phyloP scores from a whole-genome alignment of 2,888 invertebrate species.

The Allophyes oxyacanthae region DNA sequence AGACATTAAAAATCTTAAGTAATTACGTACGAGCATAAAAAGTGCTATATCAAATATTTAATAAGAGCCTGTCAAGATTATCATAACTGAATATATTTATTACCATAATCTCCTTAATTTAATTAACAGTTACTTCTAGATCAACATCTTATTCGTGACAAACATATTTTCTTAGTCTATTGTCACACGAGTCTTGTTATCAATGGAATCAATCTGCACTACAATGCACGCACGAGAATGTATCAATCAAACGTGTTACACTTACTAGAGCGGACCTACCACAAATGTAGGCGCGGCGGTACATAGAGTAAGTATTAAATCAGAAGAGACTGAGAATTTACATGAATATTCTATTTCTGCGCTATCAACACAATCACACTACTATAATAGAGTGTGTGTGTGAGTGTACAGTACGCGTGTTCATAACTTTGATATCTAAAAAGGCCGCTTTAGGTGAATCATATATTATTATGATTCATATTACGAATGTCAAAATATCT shows the following conservation, averaged over 20 bases:
- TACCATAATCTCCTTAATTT: conserved; percentile 29
- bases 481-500: too few relatives aligned
- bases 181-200: conserved; percentile 28
- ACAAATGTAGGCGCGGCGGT: conserved; percentile 50
- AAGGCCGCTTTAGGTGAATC: too few relatives aligned
- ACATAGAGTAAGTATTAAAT: conserved; percentile 42
- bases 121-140: not conserved
- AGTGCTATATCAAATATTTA: too few relatives aligned
- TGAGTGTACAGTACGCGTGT: too few relatives aligned
- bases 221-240: conserved; percentile 37
- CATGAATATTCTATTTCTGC: too few relatives aligned
- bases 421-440: too few relatives aligned
- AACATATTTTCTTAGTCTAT: conserved; percentile 1
- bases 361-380: too few relatives aligned
- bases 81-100: not conserved
- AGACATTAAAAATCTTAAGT: too few relatives aligned
- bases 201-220: conserved; percentile 26
- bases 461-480: too few relatives aligned
- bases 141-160: conserved; percentile 16
- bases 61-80: conserved; percentile 9
- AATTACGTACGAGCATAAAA: too few relatives aligned
- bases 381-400: too few relatives aligned
- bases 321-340: conserved; percentile 8
- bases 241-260: conserved; percentile 61
- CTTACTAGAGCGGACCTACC: conserved; percentile 63